Base-by-base conservation (phyloP, 2,888 invertebrate genomes). In the Aleiodes alternator region DNA sequence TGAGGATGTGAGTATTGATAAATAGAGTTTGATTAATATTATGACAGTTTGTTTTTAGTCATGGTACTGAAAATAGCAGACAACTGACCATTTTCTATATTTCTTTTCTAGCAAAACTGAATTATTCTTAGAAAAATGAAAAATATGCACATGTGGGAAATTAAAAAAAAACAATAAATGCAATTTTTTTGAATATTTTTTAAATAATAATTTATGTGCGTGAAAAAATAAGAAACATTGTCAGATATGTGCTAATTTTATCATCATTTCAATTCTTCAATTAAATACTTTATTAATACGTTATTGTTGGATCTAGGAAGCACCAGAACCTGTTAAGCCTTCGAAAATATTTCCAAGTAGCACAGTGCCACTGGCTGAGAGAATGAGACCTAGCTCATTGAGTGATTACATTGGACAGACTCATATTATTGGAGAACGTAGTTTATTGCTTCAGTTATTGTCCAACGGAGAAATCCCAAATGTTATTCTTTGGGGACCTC, bases 401-500 rank as follows among this genome's bases (percentile, higher is more conserved):
- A 90, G 92, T 57, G 92, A 94, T 69, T 94, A 94, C 85, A 90
- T 95, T 64, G 96, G 96, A 0, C 96, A 96, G 85, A 90, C 89
- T 31, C 92, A 94, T 81, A 91, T 94, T 66, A 91, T 96, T 82
- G 95, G 95, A 1, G 89, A 92, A 61, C 91, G 92, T 3, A 92
- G 93, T 69, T 91, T 95, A 85, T 87, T 96, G 12, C 90, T 93
- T 72, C 91, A 92, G 48, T 90, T 96, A 79, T 84, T 96, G 59
- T 91, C 93, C 74, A 92, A 93, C 80, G 92, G 92, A 68, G 93
- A 94, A 84, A 92, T 96, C 83, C 94, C 95, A 0, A 96, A 95
- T 84, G 94, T 96, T 93, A 95, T 96, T 79, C 90, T 96, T 43
- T 96, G 96, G 96, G 96, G 96, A 9, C 96, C 96, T 29, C 96